A percentile compares a stretch with the other conserved stretches of the same genome.
phyloP scores from a whole-genome alignment of 2,888 invertebrate genomes.

The Harpagoxenus sublaevis region DNA sequence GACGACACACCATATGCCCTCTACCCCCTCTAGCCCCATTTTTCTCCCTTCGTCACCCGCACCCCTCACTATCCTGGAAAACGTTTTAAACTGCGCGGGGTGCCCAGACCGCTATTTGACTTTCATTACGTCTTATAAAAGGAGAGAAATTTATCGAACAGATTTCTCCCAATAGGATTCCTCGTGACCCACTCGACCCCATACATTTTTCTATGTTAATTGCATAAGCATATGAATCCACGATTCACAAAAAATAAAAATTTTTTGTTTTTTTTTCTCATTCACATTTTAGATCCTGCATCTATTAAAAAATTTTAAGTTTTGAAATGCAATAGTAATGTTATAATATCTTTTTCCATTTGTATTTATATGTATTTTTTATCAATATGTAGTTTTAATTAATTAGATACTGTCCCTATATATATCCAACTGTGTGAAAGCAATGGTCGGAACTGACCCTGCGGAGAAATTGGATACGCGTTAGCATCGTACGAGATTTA shows the following conservation, averaged over 20 bases:
- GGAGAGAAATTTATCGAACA: slow-evolving; percentile 81
- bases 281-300: not conserved
- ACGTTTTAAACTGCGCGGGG: slow-evolving; percentile 76
- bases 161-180: slow-evolving; percentile 60
- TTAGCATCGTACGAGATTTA: slow-evolving; percentile 15
- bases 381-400: not conserved
- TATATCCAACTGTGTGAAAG: not conserved
- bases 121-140: slow-evolving; percentile 85
- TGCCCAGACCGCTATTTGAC: slow-evolving; percentile 85
- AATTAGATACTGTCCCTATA: not conserved
- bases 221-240: slow-evolving; percentile 25
- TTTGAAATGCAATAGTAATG: not conserved
- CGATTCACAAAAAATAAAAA: not conserved
- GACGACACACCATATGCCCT: slow-evolving; percentile 77
- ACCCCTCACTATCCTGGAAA: slow-evolving; percentile 53
- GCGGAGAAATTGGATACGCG: slow-evolving; percentile 10
- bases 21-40: slow-evolving; percentile 43
- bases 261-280: not conserved
- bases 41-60: slow-evolving; percentile 57
- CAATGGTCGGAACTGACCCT: not conserved
- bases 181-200: slow-evolving; percentile 57
- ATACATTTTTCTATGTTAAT: slow-evolving; percentile 77
- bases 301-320: not conserved
- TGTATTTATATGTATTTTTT: not conserved
- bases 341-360: not conserved